phyloP scores from a whole-genome alignment of 37 sponge, comb jelly and placozoan species.

The Chondrosia reniformis region DNA sequence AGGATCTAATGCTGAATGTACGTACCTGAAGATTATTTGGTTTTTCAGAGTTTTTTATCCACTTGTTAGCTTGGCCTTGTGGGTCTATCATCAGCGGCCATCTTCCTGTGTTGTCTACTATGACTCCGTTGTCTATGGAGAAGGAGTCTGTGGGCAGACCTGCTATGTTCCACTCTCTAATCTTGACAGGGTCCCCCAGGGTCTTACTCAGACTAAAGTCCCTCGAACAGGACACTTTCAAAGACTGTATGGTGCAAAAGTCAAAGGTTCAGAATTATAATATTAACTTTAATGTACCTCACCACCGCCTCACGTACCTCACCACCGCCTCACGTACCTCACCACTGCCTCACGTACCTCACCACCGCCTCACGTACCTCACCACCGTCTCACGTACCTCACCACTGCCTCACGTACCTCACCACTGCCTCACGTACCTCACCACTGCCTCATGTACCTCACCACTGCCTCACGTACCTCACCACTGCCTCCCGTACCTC shows the following conservation, averaged over 20 bases:
- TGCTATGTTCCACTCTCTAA: constrained; percentile 97
- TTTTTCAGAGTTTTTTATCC: constrained; percentile 96
- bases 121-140: constrained; percentile 97
- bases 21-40: constrained; percentile 62
- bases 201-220: constrained; percentile 89
- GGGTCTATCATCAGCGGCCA: constrained; percentile 99
- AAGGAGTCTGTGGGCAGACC: constrained; percentile 95
- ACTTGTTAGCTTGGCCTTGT: constrained; percentile 99
- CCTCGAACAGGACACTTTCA: constrained; percentile 71
- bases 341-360: too few species aligned
- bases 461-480: not conserved
- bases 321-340: too few species aligned
- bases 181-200: constrained; percentile 99
- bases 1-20: too few species aligned
- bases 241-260: constrained; percentile 26
- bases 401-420: not conserved
- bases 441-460: too few species aligned
- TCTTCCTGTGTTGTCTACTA: constrained; percentile 93
- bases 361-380: too few species aligned
- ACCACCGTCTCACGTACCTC: not conserved
- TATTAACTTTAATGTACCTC: not conserved
- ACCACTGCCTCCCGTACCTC: constrained; percentile 31
- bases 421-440: not conserved
- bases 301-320: too few species aligned
- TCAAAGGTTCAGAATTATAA: not conserved